These are phyloP conservation scores for Ariolimax columbianus DNA, from an alignment of 2,888 invertebrate species.

Conservation along the genomic window DNA sequence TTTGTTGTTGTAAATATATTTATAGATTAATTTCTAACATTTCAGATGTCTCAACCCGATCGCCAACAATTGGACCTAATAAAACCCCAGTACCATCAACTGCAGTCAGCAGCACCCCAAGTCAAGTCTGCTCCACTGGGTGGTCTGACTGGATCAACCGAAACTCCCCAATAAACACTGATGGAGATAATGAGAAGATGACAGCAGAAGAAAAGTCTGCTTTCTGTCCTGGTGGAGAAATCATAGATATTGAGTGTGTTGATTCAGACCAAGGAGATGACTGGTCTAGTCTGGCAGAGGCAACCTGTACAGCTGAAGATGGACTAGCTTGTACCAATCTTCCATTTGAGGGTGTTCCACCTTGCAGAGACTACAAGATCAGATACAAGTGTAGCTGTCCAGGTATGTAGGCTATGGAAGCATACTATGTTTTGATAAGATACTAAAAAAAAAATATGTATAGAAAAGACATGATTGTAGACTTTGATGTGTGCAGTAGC, in stretches of 20 bases:
- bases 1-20: not conserved
- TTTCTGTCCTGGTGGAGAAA: slow-evolving; percentile 66
- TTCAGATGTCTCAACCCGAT: not conserved
- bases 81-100: not conserved
- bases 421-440: not conserved
- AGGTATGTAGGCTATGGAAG: slow-evolving; percentile 47
- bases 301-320: slow-evolving; percentile 81
- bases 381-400: slow-evolving; percentile 71
- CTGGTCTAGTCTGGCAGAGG: slow-evolving; percentile 62
- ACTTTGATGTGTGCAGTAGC: too few relatives aligned
- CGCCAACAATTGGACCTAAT: not conserved
- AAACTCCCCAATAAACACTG: slow-evolving; percentile 59
- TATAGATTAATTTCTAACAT: not conserved
- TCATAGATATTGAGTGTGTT: slow-evolving; percentile 72
- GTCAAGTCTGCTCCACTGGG: slow-evolving; percentile 59
- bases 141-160: slow-evolving; percentile 68
- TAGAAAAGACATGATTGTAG: too few relatives aligned
- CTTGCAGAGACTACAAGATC: slow-evolving; percentile 68
- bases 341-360: slow-evolving; percentile 56
- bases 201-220: slow-evolving; percentile 56
- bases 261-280: slow-evolving; percentile 61
- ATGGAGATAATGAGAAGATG: slow-evolving; percentile 62
- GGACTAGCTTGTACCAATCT: slow-evolving; percentile 84
- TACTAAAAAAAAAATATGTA: too few relatives aligned
- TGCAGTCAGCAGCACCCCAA: not conserved